phyloP scores from a whole-genome alignment of 2,888 invertebrate genomes.

The Drosophila paranaensis region DNA sequence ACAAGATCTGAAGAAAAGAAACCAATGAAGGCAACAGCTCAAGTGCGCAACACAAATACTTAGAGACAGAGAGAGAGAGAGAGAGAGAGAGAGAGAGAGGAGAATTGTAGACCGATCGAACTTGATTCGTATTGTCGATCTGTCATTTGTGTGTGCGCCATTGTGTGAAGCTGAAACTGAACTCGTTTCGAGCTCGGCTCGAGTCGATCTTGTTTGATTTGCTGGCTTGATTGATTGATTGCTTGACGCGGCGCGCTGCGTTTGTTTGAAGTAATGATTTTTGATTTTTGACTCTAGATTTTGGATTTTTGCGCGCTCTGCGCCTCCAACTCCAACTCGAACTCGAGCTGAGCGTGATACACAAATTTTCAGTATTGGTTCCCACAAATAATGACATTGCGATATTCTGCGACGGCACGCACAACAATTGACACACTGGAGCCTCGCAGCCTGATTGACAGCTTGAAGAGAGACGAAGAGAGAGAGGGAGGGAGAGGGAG shows the following conservation, averaged over 20 bases:
- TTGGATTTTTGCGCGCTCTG: slow-evolving; percentile 37
- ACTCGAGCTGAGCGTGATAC: slow-evolving; percentile 42
- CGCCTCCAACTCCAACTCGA: slow-evolving; percentile 15
- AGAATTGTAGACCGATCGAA: neutral
- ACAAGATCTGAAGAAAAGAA: slow-evolving; percentile 38
- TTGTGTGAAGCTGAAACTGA: slow-evolving; percentile 49
- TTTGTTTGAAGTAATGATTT: slow-evolving; percentile 71
- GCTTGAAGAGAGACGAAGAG: slow-evolving; percentile 36
- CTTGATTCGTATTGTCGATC: slow-evolving; percentile 48
- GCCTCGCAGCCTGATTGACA: slow-evolving; percentile 66
- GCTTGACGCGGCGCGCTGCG: slow-evolving; percentile 55
- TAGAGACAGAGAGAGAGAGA: slow-evolving; percentile 8
- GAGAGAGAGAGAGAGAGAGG: slow-evolving; percentile 1
- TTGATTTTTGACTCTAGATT: slow-evolving; percentile 59
- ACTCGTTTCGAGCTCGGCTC: slow-evolving; percentile 50
- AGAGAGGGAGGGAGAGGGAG: neutral
- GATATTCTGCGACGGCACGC: slow-evolving; percentile 45
- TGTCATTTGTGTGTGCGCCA: slow-evolving; percentile 60
- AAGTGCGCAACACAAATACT: slow-evolving; percentile 27
- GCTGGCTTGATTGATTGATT: slow-evolving; percentile 76
- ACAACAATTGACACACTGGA: slow-evolving; percentile 37
- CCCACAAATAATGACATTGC: slow-evolving; percentile 79
- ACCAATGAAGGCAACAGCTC: slow-evolving; percentile 44
- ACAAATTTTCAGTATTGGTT: slow-evolving; percentile 64
- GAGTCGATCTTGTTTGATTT: slow-evolving; percentile 66